A percentile compares a stretch with the other conserved stretches of the same genome.
phyloP scores from a whole-genome alignment of 2,797 vertebrate genomes.

The Apodemus agrarius region DNA sequence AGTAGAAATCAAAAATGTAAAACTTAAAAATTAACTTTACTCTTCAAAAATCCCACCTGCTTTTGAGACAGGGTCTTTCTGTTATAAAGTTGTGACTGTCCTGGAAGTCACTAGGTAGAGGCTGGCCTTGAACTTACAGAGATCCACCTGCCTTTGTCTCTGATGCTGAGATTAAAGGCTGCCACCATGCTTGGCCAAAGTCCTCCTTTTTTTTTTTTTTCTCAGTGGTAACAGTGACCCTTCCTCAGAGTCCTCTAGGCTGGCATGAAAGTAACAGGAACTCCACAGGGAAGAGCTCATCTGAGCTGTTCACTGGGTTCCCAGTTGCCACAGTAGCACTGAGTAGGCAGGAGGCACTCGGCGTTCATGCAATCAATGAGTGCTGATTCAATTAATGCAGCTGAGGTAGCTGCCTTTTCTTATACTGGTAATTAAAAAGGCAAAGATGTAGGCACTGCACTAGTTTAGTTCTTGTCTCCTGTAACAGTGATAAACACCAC shows the following conservation, averaged over 20 bases:
- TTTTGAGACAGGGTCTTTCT: background rate
- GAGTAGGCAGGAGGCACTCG: background rate
- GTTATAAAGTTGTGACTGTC: background rate
- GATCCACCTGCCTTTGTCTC: background rate
- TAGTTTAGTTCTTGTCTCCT: background rate
- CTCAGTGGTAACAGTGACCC: background rate
- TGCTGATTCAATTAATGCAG: background rate
- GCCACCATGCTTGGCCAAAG: background rate
- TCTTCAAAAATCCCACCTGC: background rate
- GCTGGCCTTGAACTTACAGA: background rate
- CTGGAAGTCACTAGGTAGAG: background rate
- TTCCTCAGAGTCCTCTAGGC: background rate
- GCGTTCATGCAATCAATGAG: background rate
- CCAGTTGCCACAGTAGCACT: background rate
- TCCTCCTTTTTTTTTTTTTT: background rate
- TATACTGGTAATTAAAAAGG: background rate
- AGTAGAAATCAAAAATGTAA: background rate
- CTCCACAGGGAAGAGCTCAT: background rate
- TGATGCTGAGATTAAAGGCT: background rate
- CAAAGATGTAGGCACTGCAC: background rate
- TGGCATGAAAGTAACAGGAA: background rate
- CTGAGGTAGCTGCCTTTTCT: background rate
- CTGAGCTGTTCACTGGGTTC: background rate
- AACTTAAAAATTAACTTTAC: conserved; percentile 19
- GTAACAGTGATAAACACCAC: background rate